Conservation (phyloP, 2,113 vertebrate genomes). For the Alligator mississippiensis region DNA sequence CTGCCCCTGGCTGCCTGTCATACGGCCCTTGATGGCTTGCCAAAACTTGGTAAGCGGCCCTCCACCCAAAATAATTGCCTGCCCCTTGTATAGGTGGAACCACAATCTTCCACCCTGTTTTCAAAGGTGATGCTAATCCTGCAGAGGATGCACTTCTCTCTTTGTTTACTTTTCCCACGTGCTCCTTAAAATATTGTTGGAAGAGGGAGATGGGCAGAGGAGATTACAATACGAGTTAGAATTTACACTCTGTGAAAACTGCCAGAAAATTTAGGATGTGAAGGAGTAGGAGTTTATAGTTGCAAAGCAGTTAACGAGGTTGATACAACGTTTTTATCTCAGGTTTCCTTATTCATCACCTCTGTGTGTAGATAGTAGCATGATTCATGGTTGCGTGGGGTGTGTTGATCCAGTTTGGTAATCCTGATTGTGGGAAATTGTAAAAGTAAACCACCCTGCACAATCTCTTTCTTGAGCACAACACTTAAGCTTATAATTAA, state of each 20-base stretch:
- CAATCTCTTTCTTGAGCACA: not conserved
- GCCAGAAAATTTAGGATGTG: not conserved
- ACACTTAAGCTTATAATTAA: not conserved
- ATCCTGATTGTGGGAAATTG: not conserved
- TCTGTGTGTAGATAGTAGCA: fast-evolving
- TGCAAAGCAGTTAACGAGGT: not conserved
- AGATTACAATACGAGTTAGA: fast-evolving
- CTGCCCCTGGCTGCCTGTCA: too few relatives aligned
- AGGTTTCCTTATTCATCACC: not conserved
- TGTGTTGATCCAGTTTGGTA: not conserved
- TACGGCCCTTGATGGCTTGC: too few relatives aligned
- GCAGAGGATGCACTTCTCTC: not conserved
- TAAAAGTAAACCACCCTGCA: not conserved
- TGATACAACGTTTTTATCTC: not conserved
- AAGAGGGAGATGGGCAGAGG: not conserved
- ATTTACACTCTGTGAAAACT: not conserved
- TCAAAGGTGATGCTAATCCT: fast-evolving
- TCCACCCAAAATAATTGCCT: too few relatives aligned
- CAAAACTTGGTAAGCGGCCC: too few relatives aligned
- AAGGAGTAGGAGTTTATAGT: not conserved
- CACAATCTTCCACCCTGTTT: fast-evolving
- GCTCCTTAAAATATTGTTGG: fast-evolving
- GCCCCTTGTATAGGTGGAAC: fast-evolving
- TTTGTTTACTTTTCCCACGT: fast-evolving
- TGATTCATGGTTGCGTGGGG: fast-evolving